These are phyloP conservation scores for Ornithoptera priamus DNA, from an alignment of 2,888 invertebrate genomes.

Conservation along the genomic window DNA sequence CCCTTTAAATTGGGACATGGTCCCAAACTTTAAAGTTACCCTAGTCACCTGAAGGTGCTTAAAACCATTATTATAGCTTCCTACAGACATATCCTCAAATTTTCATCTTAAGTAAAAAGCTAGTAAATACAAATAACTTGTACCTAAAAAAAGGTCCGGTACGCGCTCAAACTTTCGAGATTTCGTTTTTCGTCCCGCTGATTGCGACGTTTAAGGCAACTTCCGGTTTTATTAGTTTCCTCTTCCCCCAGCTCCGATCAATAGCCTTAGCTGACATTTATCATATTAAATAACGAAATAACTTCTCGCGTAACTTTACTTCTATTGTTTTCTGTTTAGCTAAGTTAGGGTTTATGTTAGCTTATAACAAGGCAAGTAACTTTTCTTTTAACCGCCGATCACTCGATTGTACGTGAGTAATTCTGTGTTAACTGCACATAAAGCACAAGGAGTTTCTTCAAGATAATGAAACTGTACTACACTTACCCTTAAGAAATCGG, in stretches of 20 bases:
- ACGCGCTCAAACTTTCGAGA: conserved; percentile 23
- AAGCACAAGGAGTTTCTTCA: too few relatives aligned
- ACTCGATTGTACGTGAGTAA: too few relatives aligned
- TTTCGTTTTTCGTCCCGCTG: conserved; percentile 19
- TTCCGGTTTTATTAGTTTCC: conserved; percentile 25
- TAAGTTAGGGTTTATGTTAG: background rate
- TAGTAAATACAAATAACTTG: conserved; percentile 10
- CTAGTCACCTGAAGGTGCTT: too few relatives aligned
- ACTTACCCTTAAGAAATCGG: too few relatives aligned
- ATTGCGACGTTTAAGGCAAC: conserved; percentile 25
- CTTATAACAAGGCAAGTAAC: too few relatives aligned
- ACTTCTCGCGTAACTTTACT: too few relatives aligned
- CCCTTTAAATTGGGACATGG: too few relatives aligned
- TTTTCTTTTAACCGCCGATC: too few relatives aligned
- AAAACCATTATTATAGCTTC: too few relatives aligned
- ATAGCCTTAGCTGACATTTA: conserved; percentile 10
- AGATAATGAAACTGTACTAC: too few relatives aligned
- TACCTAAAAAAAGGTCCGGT: conserved; percentile 11
- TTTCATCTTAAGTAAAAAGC: background rate
- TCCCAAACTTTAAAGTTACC: too few relatives aligned
- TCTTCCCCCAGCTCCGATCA: conserved; percentile 11
- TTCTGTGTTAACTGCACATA: too few relatives aligned
- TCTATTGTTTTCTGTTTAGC: background rate
- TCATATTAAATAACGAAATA: conserved; percentile 13
- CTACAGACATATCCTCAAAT: background rate